These are phyloP conservation scores for Alexandromys fortis DNA, from an alignment of 2,113 vertebrate species.

Conservation along the genomic window DNA sequence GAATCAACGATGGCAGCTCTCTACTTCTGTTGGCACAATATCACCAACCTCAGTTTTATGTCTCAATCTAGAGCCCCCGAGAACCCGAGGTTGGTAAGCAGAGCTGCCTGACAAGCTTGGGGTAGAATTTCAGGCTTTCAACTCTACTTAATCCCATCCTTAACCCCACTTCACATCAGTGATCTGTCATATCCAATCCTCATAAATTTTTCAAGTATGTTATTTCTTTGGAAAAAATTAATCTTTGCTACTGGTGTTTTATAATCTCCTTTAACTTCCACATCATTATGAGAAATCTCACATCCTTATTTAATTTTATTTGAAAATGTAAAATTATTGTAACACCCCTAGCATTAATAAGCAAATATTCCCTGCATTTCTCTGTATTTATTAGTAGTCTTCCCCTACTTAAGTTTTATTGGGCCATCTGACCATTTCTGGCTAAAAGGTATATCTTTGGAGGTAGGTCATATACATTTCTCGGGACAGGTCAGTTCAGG, in stretches of 20 bases:
- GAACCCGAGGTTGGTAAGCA: not conserved
- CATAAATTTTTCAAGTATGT: not conserved
- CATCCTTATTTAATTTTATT: not conserved
- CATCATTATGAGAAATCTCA: not conserved
- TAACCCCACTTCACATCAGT: not conserved
- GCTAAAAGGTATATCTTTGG: not conserved
- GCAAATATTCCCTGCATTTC: not conserved
- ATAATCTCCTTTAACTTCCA: conserved; percentile 1
- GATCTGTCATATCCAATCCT: not conserved
- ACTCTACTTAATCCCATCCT: conserved; percentile 36
- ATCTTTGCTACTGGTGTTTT: conserved; percentile 15
- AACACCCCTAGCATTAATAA: not conserved
- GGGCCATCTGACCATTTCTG: not conserved
- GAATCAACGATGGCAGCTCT: conserved; percentile 54
- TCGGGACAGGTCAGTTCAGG: not conserved
- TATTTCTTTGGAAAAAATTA: not conserved
- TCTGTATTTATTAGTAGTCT: not conserved
- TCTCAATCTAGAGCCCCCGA: not conserved
- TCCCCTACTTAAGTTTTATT: not conserved
- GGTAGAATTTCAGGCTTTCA: not conserved
- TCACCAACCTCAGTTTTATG: not conserved
- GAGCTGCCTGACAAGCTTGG: not conserved
- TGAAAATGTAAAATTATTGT: conserved; percentile 34
- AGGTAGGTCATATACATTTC: not conserved
- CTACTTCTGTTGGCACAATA: conserved; percentile 31